Evolutionary conservation across 2,797 vertebrate genomes (phyloP).

Genomic region (Gymnoscopelus microlampas): DNA sequence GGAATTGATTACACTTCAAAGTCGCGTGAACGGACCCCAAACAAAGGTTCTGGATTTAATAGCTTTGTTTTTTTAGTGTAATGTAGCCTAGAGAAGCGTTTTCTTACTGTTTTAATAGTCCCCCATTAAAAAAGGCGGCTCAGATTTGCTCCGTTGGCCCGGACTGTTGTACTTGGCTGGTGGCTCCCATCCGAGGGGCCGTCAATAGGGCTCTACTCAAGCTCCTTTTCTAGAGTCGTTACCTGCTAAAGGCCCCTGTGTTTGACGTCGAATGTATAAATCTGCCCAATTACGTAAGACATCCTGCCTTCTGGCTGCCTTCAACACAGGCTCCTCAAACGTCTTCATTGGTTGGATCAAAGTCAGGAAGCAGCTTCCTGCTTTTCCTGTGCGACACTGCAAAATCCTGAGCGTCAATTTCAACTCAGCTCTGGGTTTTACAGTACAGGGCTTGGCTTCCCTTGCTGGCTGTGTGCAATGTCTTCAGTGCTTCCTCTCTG

Average conservation of each 20-base stretch:
- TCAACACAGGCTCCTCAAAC: conserved; percentile 23
- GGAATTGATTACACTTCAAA: conserved; percentile 6
- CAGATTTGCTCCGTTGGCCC: conserved; percentile 17
- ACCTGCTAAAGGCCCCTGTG: conserved; percentile 36
- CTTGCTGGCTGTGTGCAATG: conserved; percentile 14
- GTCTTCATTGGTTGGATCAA: conserved; percentile 30
- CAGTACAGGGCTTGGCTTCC: conserved; percentile 39
- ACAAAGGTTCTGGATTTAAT: conserved; percentile 10
- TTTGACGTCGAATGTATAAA: conserved; percentile 44
- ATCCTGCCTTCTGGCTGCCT: conserved; percentile 38
- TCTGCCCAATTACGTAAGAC: conserved; percentile 50
- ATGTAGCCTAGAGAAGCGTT: conserved; percentile 5
- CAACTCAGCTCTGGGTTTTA: too few relatives aligned
- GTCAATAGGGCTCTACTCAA: conserved; percentile 7
- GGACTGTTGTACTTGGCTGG: conserved; percentile 50
- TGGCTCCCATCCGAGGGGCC: neutral
- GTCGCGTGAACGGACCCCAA: conserved; percentile 10
- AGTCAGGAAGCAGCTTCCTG: conserved; percentile 59
- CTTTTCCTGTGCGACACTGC: conserved; percentile 3
- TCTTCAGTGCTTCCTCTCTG: conserved; percentile 54
- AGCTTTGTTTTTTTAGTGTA: conserved; percentile 23
- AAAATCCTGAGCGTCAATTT: too few relatives aligned
- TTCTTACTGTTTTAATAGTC: conserved; percentile 13
- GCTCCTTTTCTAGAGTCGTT: conserved; percentile 17
- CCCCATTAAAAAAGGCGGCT: conserved; percentile 27